These are phyloP conservation scores for Dermochelys coriacea DNA, from an alignment of 2,797 vertebrate species.

Conservation along the genomic window DNA sequence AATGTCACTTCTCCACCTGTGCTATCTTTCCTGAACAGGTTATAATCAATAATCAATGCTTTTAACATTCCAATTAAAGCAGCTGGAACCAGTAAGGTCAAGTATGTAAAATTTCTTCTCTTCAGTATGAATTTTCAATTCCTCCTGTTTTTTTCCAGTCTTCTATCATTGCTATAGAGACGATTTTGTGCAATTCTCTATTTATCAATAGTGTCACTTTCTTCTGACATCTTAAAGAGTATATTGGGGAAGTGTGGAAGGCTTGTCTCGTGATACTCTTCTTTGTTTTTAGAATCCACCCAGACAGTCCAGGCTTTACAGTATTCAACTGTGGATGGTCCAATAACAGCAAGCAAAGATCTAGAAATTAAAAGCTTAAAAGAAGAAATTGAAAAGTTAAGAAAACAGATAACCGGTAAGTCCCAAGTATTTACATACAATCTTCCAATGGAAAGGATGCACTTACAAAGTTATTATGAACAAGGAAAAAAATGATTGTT, in stretches of 20 bases:
- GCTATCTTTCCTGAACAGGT: not conserved
- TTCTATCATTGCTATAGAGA: too few relatives aligned
- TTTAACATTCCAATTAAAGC: not conserved
- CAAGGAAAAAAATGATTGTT: not conserved
- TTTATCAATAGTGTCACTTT: not conserved
- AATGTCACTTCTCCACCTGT: not conserved
- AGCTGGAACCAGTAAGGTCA: not conserved
- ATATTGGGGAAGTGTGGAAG: not conserved
- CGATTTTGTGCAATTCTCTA: not conserved
- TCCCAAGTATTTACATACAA: conserved; percentile 29
- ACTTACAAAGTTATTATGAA: not conserved
- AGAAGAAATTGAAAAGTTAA: conserved; percentile 95
- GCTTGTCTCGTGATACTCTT: not conserved
- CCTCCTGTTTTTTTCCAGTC: not conserved
- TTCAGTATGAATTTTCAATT: not conserved
- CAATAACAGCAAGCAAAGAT: conserved; percentile 89
- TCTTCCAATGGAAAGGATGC: not conserved
- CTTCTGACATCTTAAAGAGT: not conserved
- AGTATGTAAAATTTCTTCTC: not conserved
- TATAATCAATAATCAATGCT: not conserved
- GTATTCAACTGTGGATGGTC: conserved; percentile 88
- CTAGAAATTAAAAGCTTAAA: conserved; percentile 95
- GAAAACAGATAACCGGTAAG: conserved; percentile 93
- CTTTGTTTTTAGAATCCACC: conserved; percentile 87
- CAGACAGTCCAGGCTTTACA: conserved; percentile 95